Evolutionary conservation across 2,888 invertebrate genomes (phyloP).

Genomic region (Tetragnatha montana): DNA sequence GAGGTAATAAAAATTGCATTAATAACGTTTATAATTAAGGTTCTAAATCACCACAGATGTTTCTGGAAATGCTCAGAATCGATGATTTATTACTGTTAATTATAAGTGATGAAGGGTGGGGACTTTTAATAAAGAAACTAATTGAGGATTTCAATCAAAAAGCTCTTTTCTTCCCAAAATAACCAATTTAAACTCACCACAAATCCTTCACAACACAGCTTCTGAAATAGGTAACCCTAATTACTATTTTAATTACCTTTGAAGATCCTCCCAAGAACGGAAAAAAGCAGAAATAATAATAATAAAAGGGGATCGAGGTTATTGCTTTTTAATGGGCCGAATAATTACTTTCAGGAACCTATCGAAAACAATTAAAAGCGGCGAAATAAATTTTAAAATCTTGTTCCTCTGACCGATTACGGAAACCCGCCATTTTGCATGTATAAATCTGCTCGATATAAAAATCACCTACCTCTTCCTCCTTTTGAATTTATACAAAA

Average conservation of each 20-base stretch:
- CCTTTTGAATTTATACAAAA: not conserved
- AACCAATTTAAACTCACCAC: not conserved
- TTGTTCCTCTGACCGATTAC: not conserved
- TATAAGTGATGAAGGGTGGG: not conserved
- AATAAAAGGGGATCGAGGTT: not conserved
- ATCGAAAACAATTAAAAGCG: not conserved
- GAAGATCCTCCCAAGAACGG: not conserved
- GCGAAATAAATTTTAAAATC: not conserved
- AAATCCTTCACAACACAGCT: not conserved
- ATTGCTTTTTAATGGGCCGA: not conserved
- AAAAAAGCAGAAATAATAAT: not conserved
- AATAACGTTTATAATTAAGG: too few relatives aligned
- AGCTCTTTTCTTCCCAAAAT: not conserved
- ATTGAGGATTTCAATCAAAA: not conserved
- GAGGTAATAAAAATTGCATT: too few relatives aligned
- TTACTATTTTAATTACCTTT: not conserved
- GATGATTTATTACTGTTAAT: too few relatives aligned
- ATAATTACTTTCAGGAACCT: not conserved
- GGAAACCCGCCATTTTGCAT: not conserved
- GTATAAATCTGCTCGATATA: too few relatives aligned
- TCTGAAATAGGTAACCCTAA: not conserved
- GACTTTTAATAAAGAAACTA: not conserved
- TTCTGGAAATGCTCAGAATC: too few relatives aligned
- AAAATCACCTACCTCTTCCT: not conserved
- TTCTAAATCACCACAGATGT: too few relatives aligned